Evolutionary conservation across 2,888 invertebrate genomes (phyloP), one percentile per base, ranked within the genome.

Genomic region (Ischnus inquisitorius): DNA sequence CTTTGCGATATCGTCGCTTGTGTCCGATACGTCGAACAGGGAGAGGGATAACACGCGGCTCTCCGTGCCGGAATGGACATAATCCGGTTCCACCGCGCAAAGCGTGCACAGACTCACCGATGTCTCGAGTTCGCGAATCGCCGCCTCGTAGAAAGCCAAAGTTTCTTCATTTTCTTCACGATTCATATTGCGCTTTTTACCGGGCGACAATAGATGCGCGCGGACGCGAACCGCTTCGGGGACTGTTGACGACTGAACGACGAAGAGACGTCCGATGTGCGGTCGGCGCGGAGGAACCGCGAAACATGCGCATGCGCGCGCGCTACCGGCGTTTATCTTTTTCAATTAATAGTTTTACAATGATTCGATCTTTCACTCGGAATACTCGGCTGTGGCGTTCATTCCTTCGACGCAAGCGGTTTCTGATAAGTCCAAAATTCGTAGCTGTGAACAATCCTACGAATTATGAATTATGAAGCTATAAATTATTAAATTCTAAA

Each of bases 71-170:
- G 43, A 10, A 22, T 22, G 25, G 8, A 43, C 4, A 16, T 41
- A 16, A 4, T 12, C 48, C 12, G 22, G 54, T 62, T 83, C 79
- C 14, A 76, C 34, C 6, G 68, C 54, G 60, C 83, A 83, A 10
- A 83, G 41, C 16, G 79, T 72, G 60, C 83, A 83, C 6, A 83
- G 76, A 46, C 83, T 83, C 16, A 54, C 62, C 2, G 77, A 54
- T 64, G 19, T 68, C 39, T 64, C 76, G 12, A 46, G 39, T 28
- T 74, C 68, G 19, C 16, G 3, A 14, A 77, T 19, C 10, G 54
- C 19, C 54, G 54, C 16, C 10, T 54, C 22, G 54, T 25, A 2
- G 12, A 54, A 54, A 8, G 54, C 3, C n/a, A n/a, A n/a, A n/a
- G n/a, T n/a, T 3, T 51, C 28, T 16, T 34, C 48, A 43, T 5